Percentiles rank a stretch among this genome's conserved stretches.
These are phyloP conservation scores for Calameuta idolon DNA, from an alignment of 2,888 invertebrate genomes.

Conservation along the genomic window DNA sequence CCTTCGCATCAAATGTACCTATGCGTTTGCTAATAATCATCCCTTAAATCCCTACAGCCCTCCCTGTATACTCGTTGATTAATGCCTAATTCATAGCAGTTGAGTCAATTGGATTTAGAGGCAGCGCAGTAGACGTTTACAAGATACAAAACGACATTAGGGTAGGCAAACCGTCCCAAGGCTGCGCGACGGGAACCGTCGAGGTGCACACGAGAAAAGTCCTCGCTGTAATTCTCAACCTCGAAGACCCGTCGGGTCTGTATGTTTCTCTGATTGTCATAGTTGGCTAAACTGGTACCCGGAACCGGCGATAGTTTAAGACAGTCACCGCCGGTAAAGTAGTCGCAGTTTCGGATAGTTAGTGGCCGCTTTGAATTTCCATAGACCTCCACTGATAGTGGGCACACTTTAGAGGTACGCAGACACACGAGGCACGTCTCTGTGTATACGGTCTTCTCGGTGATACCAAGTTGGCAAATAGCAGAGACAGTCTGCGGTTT, in stretches of 20 bases:
- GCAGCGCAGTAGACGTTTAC: not conserved
- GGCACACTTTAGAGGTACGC: constrained; percentile 20
- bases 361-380: constrained; percentile 53
- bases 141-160: not conserved
- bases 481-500: constrained; percentile 40
- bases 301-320: constrained; percentile 42
- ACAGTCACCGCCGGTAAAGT: constrained; percentile 43
- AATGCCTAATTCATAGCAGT: not conserved
- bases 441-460: constrained; percentile 26
- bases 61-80: too few relatives aligned
- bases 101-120: not conserved
- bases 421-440: constrained; percentile 10
- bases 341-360: constrained; percentile 49
- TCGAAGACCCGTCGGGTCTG: not conserved
- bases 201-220: not conserved
- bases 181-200: not conserved
- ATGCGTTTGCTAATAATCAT: not conserved
- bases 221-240: not conserved
- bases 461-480: constrained; percentile 39
- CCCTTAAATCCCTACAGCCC: not conserved
- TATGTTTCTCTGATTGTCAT: not conserved
- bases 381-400: constrained; percentile 15
- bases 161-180: not conserved
- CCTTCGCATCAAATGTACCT: not conserved
- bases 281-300: not conserved